These are phyloP conservation scores for Gallinago undulata DNA, from an alignment of 2,113 vertebrate species.

Conservation along the genomic window DNA sequence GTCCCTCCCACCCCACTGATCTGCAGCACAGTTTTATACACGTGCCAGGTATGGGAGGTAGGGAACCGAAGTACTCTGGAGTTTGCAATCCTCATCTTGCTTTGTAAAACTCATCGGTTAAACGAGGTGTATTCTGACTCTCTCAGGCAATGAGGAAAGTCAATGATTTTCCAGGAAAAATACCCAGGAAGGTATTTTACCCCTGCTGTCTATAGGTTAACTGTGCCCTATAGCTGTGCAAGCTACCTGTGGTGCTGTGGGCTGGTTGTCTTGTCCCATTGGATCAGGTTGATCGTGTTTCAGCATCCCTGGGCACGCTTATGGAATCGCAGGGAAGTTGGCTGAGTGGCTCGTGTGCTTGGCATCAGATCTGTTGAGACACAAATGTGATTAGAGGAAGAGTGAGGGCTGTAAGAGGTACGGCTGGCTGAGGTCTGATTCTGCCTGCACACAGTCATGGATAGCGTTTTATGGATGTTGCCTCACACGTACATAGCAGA, in stretches of 20 bases:
- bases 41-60: background rate
- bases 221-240: fast-evolving
- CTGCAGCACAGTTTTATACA: background rate
- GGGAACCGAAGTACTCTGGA: background rate
- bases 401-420: background rate
- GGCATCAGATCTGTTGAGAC: background rate
- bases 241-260: background rate
- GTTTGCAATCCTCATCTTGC: background rate
- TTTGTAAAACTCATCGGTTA: background rate
- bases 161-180: background rate
- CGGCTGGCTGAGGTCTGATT: fast-evolving
- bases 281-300: background rate
- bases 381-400: background rate
- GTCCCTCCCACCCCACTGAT: background rate
- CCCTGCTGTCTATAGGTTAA: fast-evolving
- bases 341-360: background rate
- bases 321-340: background rate
- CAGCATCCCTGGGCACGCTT: background rate
- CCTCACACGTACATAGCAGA: fast-evolving
- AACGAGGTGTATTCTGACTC: background rate
- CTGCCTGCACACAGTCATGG: fast-evolving
- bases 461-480: background rate
- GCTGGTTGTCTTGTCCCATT: background rate
- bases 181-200: background rate
- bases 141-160: background rate